Evolutionary conservation across 1,140 invertebrate species (phyloP).

Genomic region (Aradophagus sp.): DNA sequence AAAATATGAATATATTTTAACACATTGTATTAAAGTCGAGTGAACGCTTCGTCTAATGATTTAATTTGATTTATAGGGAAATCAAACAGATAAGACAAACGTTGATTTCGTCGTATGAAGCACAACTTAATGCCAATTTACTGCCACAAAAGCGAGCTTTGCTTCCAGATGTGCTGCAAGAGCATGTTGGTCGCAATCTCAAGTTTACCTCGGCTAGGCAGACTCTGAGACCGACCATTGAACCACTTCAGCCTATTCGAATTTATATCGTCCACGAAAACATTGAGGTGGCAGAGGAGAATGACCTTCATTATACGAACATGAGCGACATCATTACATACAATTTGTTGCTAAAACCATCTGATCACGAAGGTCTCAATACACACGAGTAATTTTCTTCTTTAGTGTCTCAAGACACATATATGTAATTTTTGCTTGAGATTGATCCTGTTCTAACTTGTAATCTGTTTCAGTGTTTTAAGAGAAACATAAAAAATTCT

Average conservation of each 20-base stretch:
- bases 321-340: slow-evolving; percentile 79
- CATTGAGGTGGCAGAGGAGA: slow-evolving; percentile 81
- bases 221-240: slow-evolving; percentile 61
- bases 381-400: no score
- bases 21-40: no score
- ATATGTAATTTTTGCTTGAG: no score
- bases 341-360: slow-evolving; percentile 80
- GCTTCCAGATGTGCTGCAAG: slow-evolving; percentile 79
- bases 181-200: slow-evolving; percentile 76
- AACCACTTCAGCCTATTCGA: slow-evolving; percentile 79
- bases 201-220: slow-evolving; percentile 69
- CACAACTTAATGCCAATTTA: slow-evolving; percentile 71
- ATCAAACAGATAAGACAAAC: slow-evolving; percentile 61
- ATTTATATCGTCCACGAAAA: slow-evolving; percentile 84
- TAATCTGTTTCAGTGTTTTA: no score
- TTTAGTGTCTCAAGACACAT: no score
- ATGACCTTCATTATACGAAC: slow-evolving; percentile 78
- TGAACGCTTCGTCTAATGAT: no score
- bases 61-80: slow-evolving; percentile 64
- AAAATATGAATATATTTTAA: no score
- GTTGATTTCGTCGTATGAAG: slow-evolving; percentile 60
- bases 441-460: no score
- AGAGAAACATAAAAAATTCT: no score
- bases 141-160: slow-evolving; percentile 78
- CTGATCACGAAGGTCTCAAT: slow-evolving; percentile 75